Evolutionary conservation across 2,888 invertebrate genomes (phyloP).

Genomic region (Rhimphoctona megacephalus): DNA sequence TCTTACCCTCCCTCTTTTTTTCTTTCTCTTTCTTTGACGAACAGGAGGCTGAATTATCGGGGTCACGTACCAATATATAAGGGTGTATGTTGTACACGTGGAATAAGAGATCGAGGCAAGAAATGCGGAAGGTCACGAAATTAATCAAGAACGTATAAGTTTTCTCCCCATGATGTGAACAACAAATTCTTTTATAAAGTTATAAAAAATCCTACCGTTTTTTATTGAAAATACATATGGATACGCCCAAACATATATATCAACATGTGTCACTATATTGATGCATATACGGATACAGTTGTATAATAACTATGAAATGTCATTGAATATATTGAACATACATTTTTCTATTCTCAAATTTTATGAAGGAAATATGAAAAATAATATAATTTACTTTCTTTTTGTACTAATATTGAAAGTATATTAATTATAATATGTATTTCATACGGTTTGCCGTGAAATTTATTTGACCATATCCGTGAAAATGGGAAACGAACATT

Average conservation of each 20-base stretch:
- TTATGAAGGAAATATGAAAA: neutral
- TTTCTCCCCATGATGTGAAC: neutral
- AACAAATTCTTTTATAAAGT: conserved; percentile 13
- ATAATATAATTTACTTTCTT: neutral
- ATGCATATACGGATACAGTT: neutral
- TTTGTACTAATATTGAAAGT: neutral
- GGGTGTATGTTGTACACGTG: conserved; percentile 43
- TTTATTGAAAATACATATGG: neutral
- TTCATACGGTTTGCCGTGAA: neutral
- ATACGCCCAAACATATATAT: neutral
- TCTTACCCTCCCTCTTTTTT: conserved; percentile 10
- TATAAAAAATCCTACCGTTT: neutral
- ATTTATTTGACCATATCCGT: conserved; percentile 5
- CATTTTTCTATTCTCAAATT: neutral
- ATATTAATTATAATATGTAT: neutral
- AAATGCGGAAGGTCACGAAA: conserved; percentile 67
- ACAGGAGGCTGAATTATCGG: conserved; percentile 68
- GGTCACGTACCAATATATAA: conserved; percentile 67
- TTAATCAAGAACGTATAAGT: conserved; percentile 71
- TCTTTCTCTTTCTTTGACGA: conserved; percentile 27
- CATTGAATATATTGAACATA: too few relatives aligned
- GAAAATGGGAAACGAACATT: conserved; percentile 22
- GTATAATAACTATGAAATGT: neutral
- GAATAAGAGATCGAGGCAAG: conserved; percentile 51
- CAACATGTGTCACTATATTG: neutral